Evolutionary conservation across 2,797 vertebrate genomes (phyloP).

Genomic region (Melanotaenia nigrans): DNA sequence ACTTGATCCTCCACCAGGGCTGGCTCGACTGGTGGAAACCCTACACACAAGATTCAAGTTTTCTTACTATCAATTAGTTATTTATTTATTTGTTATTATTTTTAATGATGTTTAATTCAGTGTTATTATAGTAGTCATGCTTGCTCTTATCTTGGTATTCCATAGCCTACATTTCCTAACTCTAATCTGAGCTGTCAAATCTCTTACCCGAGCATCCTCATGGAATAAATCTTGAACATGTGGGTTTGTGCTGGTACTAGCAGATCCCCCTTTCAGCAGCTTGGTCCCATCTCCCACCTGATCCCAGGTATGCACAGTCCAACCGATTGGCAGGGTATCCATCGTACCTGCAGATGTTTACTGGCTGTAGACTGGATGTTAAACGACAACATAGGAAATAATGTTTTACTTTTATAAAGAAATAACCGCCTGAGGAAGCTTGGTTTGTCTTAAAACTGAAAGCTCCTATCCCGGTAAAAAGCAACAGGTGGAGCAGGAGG

Average conservation of each 20-base stretch:
- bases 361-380: background rate
- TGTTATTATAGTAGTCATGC: too few relatives aligned
- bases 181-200: background rate
- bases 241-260: slow-evolving; percentile 37
- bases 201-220: slow-evolving; percentile 90
- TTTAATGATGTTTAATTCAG: background rate
- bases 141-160: background rate
- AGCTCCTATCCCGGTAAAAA: slow-evolving; percentile 19
- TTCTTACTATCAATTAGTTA: background rate
- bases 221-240: slow-evolving; percentile 92
- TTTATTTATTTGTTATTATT: background rate
- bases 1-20: slow-evolving; percentile 96
- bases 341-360: slow-evolving; percentile 45
- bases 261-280: slow-evolving; percentile 5
- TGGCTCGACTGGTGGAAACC: slow-evolving; percentile 79
- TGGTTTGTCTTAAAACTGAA: background rate
- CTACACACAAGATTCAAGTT: slow-evolving; percentile 51
- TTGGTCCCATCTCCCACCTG: slow-evolving; percentile 32
- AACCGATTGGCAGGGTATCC: slow-evolving; percentile 50
- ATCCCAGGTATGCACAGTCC: slow-evolving; percentile 47
- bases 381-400: background rate
- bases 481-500: slow-evolving; percentile 43
- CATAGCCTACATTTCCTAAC: background rate
- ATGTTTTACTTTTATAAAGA: background rate
- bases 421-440: background rate